Conservation (phyloP, 2,888 invertebrate genomes). For the Peribatodes rhomboidaria region DNA sequence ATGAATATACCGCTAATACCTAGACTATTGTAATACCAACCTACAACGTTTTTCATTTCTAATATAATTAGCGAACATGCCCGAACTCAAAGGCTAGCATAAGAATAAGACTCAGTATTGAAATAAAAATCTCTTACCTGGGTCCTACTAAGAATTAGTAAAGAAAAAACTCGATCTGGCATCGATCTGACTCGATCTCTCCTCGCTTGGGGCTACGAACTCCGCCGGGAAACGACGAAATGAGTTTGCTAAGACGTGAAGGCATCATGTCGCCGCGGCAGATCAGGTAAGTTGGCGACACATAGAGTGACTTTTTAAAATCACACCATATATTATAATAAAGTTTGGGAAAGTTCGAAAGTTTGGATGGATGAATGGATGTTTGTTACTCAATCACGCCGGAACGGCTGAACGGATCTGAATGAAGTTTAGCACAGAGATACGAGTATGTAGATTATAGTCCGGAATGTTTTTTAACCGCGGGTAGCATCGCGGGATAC, state of each 20-base stretch:
- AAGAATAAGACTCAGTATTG: neutral
- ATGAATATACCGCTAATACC: no score
- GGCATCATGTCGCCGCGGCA: constrained; percentile 21
- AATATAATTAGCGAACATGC: no score
- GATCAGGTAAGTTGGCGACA: constrained; percentile 10
- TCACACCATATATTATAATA: neutral
- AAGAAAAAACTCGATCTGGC: constrained; percentile 17
- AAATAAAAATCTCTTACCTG: neutral
- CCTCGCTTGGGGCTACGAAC: constrained; percentile 18
- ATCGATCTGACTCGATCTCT: constrained; percentile 21
- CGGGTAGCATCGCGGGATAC: no score
- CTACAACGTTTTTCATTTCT: no score
- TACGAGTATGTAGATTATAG: no score
- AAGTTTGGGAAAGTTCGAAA: neutral
- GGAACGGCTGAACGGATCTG: no score
- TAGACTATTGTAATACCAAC: no score
- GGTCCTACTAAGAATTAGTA: neutral
- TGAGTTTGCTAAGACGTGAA: constrained; percentile 31
- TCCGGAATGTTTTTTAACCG: no score
- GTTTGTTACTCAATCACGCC: no score
- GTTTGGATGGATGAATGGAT: no score
- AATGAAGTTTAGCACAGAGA: no score
- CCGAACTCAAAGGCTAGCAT: no score
- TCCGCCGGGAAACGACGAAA: constrained; percentile 24
- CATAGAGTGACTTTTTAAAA: constrained; percentile 17